Base-by-base conservation (phyloP, 2,888 invertebrate genomes). In the Drosophila recens region DNA sequence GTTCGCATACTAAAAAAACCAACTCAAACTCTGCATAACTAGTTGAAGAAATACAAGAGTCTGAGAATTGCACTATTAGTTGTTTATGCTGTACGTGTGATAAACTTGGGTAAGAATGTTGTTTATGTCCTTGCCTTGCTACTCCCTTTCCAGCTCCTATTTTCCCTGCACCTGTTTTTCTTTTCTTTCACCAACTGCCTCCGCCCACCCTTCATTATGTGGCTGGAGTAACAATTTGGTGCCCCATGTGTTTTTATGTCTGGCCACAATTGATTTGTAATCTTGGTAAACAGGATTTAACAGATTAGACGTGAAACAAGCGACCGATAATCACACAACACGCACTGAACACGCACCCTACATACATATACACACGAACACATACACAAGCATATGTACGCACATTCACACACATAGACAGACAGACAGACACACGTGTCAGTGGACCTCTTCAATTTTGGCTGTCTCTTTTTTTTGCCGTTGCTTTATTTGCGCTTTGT, bases 231-330 rank as follows among this genome's bases (percentile, higher is more conserved):
- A 56, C 49, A 46, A 65, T 67, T 51, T 53, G 23, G 30, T 38
- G 59, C 48, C 72, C 66, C 75, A 70, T 84, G 75, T 73, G 79
- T 83, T 79, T 80, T 78, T 89, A 84, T 89, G 87, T 82, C 67
- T 80, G 87, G 78, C 78, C 87, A 82, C 86, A 89, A 86, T 86
- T 86, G 86, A 86, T 86, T 86, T 87, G 86, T 89, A 86, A 89
- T 86, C 86, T 87, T 72, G 75, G 88, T 82, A 85, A 85, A 86
- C 89, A 86, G 90, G 90, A 86, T 87, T 89, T 87, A 89, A 82
- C 86, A 87, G 86, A 89, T 86, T 86, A 89, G 82, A 85, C 88
- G 80, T 85, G 84, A 84, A 87, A 87, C 89, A 89, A 82, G 85
- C 79, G 71, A 67, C 73, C 86, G 77, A 85, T 89, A 87, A 80